phyloP scores from a whole-genome alignment of 1,140 invertebrate species.

The Oppia nitens region DNA sequence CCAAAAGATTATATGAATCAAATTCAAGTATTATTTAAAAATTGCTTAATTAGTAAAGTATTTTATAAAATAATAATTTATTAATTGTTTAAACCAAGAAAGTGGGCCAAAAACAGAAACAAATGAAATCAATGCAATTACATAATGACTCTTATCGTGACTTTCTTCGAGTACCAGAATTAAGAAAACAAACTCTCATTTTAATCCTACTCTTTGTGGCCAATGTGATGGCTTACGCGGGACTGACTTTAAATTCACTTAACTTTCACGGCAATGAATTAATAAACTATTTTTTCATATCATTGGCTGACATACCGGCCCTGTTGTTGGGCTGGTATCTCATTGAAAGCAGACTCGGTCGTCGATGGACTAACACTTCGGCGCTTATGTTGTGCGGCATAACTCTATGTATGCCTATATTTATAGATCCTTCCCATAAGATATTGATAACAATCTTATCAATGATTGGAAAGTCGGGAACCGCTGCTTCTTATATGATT shows the following conservation, averaged over 20 bases:
- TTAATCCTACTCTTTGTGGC: slow-evolving; percentile 10
- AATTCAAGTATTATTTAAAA: slow-evolving; percentile 9
- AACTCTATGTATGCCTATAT: slow-evolving; percentile 24
- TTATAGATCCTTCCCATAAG: slow-evolving; percentile 16
- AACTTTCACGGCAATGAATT: slow-evolving; percentile 33
- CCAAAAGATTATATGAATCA: slow-evolving; percentile 14
- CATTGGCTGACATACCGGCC: slow-evolving; percentile 20
- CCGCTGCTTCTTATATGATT: slow-evolving; percentile 18
- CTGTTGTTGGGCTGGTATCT: slow-evolving; percentile 19
- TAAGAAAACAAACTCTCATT: slow-evolving; percentile 17
- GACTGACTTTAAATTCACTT: slow-evolving; percentile 21
- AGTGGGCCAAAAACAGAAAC: neutral
- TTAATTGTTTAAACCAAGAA: neutral
- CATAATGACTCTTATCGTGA: slow-evolving; percentile 16
- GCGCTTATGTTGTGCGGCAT: slow-evolving; percentile 25
- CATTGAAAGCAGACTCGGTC: slow-evolving; percentile 23
- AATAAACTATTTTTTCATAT: slow-evolving; percentile 43
- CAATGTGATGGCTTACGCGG: slow-evolving; percentile 22
- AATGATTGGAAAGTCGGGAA: slow-evolving; percentile 21
- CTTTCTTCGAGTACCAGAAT: slow-evolving; percentile 18
- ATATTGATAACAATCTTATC: neutral
- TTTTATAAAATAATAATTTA: neutral
- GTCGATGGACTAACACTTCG: slow-evolving; percentile 26
- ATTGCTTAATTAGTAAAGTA: neutral
- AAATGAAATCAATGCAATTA: slow-evolving; percentile 1